Evolutionary conservation across 2,888 invertebrate genomes (phyloP).

Genomic region (Thecophora atra): DNA sequence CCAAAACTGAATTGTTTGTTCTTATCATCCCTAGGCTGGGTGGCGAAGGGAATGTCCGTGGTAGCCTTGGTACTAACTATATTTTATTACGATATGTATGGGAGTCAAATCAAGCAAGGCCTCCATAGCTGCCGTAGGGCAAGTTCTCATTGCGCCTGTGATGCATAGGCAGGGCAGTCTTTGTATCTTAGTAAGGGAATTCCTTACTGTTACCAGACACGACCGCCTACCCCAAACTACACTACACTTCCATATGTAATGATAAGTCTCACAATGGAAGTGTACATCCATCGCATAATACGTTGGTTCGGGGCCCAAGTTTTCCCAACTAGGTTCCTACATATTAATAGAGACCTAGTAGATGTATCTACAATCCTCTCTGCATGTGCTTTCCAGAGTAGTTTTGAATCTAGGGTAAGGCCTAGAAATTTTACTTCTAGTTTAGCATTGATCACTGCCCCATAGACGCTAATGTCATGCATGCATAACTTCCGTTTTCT

Average conservation of each 20-base stretch:
- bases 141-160: slow-evolving; percentile 2
- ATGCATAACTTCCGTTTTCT: too few relatives aligned
- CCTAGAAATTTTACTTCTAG: not conserved
- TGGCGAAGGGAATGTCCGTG: not conserved
- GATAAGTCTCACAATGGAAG: not conserved
- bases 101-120: too few relatives aligned
- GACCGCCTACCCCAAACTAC: not conserved
- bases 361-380: not conserved
- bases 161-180: not conserved
- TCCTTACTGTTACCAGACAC: not conserved
- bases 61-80: too few relatives aligned
- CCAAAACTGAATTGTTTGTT: not conserved
- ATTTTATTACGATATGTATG: too few relatives aligned
- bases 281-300: slow-evolving; percentile 1
- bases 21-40: not conserved
- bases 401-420: not conserved
- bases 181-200: not conserved
- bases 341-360: not conserved
- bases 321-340: not conserved
- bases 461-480: too few relatives aligned
- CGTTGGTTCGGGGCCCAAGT: not conserved
- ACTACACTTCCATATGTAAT: not conserved
- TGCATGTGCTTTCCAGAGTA: not conserved
- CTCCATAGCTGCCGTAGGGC: too few relatives aligned
- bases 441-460: too few relatives aligned